These are phyloP conservation scores for Hyppa rectilinea DNA, from an alignment of 2,888 invertebrate species.

Conservation along the genomic window DNA sequence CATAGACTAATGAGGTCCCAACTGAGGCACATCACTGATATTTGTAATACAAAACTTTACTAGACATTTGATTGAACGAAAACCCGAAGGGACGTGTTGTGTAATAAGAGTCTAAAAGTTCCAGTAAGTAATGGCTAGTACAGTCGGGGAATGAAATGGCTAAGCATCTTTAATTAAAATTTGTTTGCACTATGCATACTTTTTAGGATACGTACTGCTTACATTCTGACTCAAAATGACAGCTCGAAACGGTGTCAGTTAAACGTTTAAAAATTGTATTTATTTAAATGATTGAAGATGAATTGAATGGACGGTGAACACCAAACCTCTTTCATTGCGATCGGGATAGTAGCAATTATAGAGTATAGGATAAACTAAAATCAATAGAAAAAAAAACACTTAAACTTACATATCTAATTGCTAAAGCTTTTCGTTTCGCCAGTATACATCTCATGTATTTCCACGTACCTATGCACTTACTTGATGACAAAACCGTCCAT, in stretches of 20 bases:
- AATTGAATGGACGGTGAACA: no score
- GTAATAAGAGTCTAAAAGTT: not conserved
- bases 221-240: not conserved
- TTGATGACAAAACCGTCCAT: constrained; percentile 45
- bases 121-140: not conserved
- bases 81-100: constrained; percentile 1
- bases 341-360: no score
- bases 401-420: no score
- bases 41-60: constrained; percentile 33
- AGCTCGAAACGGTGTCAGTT: not conserved
- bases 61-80: constrained; percentile 20
- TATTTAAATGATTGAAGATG: no score
- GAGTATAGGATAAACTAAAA: no score
- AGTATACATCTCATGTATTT: not conserved
- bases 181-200: not conserved
- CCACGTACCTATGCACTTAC: constrained; percentile 7
- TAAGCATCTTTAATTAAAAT: not conserved
- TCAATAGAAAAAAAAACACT: no score
- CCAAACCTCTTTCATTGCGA: no score
- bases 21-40: constrained; percentile 4
- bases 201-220: not conserved
- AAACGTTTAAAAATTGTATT: not conserved
- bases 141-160: not conserved
- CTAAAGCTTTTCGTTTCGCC: not conserved
- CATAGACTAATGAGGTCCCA: constrained; percentile 30